A percentile compares a stretch with the other conserved stretches of the same genome.
Conservation (phyloP, 2,113 vertebrate species). For the Heptranchias perlo region DNA sequence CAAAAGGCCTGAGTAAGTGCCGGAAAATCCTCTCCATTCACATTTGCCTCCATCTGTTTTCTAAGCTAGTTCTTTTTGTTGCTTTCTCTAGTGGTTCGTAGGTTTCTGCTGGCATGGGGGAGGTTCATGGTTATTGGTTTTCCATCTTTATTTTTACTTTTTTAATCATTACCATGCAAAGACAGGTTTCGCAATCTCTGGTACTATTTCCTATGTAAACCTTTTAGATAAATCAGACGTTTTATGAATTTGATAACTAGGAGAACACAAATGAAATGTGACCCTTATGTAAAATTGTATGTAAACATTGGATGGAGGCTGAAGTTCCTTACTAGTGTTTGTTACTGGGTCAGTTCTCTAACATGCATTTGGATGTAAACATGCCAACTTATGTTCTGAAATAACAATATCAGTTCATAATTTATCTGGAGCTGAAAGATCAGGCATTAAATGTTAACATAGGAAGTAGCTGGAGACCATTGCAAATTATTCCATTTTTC, state of each 20-base stretch:
- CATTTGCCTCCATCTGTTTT: slow-evolving; percentile 45
- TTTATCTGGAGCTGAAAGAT: neutral
- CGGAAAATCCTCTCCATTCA: slow-evolving; percentile 57
- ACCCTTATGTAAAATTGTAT: neutral
- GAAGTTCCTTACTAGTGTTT: slow-evolving; percentile 7
- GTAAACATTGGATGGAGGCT: neutral
- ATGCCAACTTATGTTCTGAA: neutral
- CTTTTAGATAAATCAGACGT: neutral
- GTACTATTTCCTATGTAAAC: slow-evolving; percentile 23
- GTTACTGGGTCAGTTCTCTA: neutral
- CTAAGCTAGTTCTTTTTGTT: slow-evolving; percentile 57
- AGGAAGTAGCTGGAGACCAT: neutral
- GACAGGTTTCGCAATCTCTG: neutral
- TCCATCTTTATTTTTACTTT: slow-evolving; percentile 67
- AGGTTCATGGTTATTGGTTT: slow-evolving; percentile 53
- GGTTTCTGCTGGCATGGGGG: slow-evolving; percentile 50
- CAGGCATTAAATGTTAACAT: neutral
- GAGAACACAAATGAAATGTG: neutral
- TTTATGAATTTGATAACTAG: neutral
- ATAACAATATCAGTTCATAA: neutral
- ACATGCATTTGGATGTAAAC: neutral
- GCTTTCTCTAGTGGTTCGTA: slow-evolving; percentile 49
- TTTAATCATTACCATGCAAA: slow-evolving; percentile 67
- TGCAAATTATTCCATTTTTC: slow-evolving; percentile 16
- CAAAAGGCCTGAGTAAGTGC: slow-evolving; percentile 97